These are phyloP conservation scores for Dione juno DNA, from an alignment of 2,888 invertebrate genomes.

Conservation along the genomic window DNA sequence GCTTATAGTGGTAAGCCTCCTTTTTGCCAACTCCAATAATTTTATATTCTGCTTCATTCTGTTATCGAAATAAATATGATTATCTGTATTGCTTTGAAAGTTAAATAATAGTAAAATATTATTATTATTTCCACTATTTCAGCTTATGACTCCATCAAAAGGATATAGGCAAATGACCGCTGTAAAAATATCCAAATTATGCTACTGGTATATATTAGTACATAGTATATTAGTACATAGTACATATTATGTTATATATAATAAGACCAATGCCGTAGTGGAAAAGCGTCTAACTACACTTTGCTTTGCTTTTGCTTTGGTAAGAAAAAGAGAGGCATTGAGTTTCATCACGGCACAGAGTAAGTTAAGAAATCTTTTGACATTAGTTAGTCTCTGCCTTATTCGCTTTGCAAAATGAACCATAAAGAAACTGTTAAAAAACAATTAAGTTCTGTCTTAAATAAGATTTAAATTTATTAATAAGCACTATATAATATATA, in stretches of 20 bases:
- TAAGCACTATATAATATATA: neutral
- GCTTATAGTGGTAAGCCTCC: slow-evolving; percentile 59
- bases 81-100: slow-evolving; percentile 28
- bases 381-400: too few species aligned
- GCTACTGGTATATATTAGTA: too few species aligned
- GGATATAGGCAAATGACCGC: neutral
- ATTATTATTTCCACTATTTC: slow-evolving; percentile 7
- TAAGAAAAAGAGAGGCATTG: too few species aligned
- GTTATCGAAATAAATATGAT: slow-evolving; percentile 46
- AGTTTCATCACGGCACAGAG: too few species aligned
- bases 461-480: too few species aligned
- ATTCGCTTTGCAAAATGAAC: too few species aligned
- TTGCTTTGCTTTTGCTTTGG: too few species aligned
- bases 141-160: neutral
- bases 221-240: too few species aligned
- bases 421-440: too few species aligned
- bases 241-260: neutral
- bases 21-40: slow-evolving; percentile 55
- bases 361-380: too few species aligned
- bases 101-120: slow-evolving; percentile 10
- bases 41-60: slow-evolving; percentile 49
- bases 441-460: too few species aligned
- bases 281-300: too few species aligned
- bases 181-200: neutral
- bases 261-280: neutral